Evolutionary conservation across 2,888 invertebrate species (phyloP), one percentile per base, ranked within the genome.

Genomic region (Mechanitis mazaeus): DNA sequence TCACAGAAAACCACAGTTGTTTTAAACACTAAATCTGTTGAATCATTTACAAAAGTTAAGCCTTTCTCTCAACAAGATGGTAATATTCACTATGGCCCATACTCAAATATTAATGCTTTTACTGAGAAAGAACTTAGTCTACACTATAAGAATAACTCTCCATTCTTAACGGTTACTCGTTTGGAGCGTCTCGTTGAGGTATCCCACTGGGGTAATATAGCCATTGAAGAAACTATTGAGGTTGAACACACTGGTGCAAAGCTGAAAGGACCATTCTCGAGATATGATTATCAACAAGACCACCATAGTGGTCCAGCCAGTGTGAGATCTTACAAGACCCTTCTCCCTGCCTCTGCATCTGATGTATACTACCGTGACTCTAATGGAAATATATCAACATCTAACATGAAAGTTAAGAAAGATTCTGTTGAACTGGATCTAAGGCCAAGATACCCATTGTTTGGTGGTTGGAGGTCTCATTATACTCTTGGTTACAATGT

Each of bases 201-300:
- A 2, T 99, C 99, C 0, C 99, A 99, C 81, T 99, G 99, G 99
- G 99, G 99, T 7, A 98, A 99, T 77, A 96, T 99, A 74, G 99
- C 99, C 33, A 92, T 99, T 0, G 98, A 99, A 80, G 99, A 99
- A 81, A 94, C 95, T 6, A 93, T 99, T 71, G 97, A 98, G 80
- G 91, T 99, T 69, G 91, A 94, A 31, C 99, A 99, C 78, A 95
- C 95, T 55, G 99, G 99, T 53, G 99, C 99, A 11, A 91, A 93
- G 67, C 86, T 99, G 50, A 98, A 98, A 79, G 97, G 97, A 0
- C 94, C 98, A 2, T 98, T 99, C 89, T 99, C 99, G 2, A 93
- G 99, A 50, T 98, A 98, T 84, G 99, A 99, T 81, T 99, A 97
- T 80, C 98, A 99, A 84, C 93, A 98, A 72, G 98, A 98, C 77